Evolutionary conservation across 2,797 vertebrate species (phyloP).

Genomic region (Melanotaenia nigrans): DNA sequence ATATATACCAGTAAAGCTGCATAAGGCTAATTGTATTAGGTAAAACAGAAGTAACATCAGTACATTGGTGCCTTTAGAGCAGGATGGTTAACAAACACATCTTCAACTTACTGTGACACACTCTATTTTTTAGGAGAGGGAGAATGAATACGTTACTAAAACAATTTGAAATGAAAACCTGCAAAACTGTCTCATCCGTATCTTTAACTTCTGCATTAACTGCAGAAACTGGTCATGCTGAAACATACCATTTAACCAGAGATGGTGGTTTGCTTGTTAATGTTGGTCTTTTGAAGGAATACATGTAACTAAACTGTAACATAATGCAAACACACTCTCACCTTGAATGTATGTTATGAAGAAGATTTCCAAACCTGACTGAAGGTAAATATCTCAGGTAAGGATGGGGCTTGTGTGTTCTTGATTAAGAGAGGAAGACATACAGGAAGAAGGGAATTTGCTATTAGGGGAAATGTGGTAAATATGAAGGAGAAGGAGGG

Average conservation of each 20-base stretch:
- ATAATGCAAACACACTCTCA: neutral
- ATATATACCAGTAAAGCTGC: too few relatives aligned
- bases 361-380: neutral
- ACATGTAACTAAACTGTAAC: neutral
- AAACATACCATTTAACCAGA: neutral
- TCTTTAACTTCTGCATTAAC: neutral
- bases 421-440: conserved; percentile 17
- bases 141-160: neutral
- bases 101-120: neutral
- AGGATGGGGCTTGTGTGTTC: conserved; percentile 11
- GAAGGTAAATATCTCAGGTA: conserved; percentile 11
- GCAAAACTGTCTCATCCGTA: neutral
- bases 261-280: neutral
- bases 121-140: neutral
- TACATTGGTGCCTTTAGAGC: too few relatives aligned
- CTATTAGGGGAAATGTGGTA: conserved; percentile 91
- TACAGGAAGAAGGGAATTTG: conserved; percentile 61
- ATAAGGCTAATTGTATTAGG: too few relatives aligned
- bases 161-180: neutral
- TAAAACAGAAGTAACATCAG: too few relatives aligned
- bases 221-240: neutral
- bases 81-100: too few relatives aligned
- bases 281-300: neutral
- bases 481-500: conserved; percentile 57
- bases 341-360: neutral